phyloP scores from a whole-genome alignment of 2,113 vertebrate species.

The Lophius piscatorius region DNA sequence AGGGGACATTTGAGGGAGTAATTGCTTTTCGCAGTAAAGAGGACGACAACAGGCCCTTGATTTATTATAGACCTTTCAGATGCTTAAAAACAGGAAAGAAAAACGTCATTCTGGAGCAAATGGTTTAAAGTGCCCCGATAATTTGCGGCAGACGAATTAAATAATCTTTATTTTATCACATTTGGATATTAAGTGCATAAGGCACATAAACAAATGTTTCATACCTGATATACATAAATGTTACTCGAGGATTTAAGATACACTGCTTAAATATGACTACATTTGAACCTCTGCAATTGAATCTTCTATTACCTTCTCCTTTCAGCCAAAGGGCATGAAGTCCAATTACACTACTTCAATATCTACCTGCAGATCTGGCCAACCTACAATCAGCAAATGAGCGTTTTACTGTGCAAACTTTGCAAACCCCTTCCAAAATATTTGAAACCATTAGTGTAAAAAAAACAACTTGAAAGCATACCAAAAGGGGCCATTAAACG shows the following conservation, averaged over 20 bases:
- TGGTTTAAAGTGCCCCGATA: slow-evolving; percentile 9
- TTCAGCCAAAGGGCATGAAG: slow-evolving; percentile 71
- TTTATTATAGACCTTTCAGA: slow-evolving; percentile 73
- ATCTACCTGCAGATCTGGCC: slow-evolving; percentile 73
- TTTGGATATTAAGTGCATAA: slow-evolving; percentile 1
- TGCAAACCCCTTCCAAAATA: slow-evolving; percentile 73
- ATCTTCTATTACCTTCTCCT: slow-evolving; percentile 61
- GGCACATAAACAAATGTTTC: slow-evolving; percentile 2
- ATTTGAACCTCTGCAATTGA: slow-evolving; percentile 55
- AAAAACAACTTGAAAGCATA: slow-evolving; percentile 59
- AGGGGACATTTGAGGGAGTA: slow-evolving; percentile 49
- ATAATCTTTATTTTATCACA: slow-evolving; percentile 7
- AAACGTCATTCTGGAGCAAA: slow-evolving; percentile 24
- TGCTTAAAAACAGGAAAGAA: slow-evolving; percentile 46
- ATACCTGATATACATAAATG: slow-evolving; percentile 23
- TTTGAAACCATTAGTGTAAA: slow-evolving; percentile 69
- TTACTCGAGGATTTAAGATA: slow-evolving; percentile 40
- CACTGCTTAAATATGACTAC: slow-evolving; percentile 43
- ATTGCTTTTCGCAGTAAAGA: slow-evolving; percentile 68
- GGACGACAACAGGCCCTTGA: slow-evolving; percentile 64
- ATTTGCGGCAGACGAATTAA: slow-evolving; percentile 15
- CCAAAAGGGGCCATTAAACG: slow-evolving; percentile 64
- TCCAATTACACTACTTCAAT: slow-evolving; percentile 71
- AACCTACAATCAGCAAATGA: slow-evolving; percentile 77
- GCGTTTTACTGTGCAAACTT: slow-evolving; percentile 72